A percentile compares a stretch with the other conserved stretches of the same genome.
These are phyloP conservation scores for Drosophila hamatofila DNA, from an alignment of 2,888 invertebrate species.

Conservation along the genomic window DNA sequence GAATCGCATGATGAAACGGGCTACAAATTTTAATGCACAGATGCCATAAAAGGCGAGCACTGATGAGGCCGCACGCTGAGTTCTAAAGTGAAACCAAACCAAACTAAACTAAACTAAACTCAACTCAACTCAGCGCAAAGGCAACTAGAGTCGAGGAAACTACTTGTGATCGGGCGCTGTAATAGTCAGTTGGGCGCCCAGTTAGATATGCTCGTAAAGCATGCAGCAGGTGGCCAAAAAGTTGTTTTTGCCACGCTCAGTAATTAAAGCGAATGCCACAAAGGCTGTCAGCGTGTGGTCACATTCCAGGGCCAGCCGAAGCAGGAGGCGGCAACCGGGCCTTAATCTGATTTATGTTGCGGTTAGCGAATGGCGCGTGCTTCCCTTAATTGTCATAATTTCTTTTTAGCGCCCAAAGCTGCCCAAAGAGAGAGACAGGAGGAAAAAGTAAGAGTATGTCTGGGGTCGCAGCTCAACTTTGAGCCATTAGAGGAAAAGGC, in stretches of 20 bases:
- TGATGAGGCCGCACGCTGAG: slow-evolving; percentile 47
- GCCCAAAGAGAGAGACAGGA: slow-evolving; percentile 1
- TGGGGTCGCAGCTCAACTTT: slow-evolving; percentile 5
- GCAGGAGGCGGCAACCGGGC: slow-evolving; percentile 11
- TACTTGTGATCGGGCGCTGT: slow-evolving; percentile 29
- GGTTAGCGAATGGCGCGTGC: slow-evolving; percentile 54
- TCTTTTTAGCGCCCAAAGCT: slow-evolving; percentile 48
- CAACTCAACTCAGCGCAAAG: neutral
- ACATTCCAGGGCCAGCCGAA: slow-evolving; percentile 13
- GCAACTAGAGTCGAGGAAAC: slow-evolving; percentile 25
- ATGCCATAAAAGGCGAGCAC: slow-evolving; percentile 48
- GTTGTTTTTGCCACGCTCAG: slow-evolving; percentile 44
- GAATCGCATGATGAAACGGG: slow-evolving; percentile 33
- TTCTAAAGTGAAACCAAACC: slow-evolving; percentile 33
- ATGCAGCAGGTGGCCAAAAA: slow-evolving; percentile 73
- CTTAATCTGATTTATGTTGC: slow-evolving; percentile 65
- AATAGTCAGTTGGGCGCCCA: slow-evolving; percentile 24
- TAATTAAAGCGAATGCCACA: slow-evolving; percentile 72
- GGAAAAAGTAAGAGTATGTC: neutral
- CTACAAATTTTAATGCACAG: slow-evolving; percentile 45
- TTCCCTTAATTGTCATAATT: slow-evolving; percentile 71
- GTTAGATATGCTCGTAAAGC: slow-evolving; percentile 44
- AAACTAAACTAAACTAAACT: slow-evolving; percentile 9
- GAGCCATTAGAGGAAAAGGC: neutral
- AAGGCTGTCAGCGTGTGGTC: slow-evolving; percentile 68